Percentiles rank a stretch among this genome's conserved stretches.
Evolutionary conservation across 2,113 vertebrate genomes (phyloP).

Genomic region (Probosciger aterrimus): DNA sequence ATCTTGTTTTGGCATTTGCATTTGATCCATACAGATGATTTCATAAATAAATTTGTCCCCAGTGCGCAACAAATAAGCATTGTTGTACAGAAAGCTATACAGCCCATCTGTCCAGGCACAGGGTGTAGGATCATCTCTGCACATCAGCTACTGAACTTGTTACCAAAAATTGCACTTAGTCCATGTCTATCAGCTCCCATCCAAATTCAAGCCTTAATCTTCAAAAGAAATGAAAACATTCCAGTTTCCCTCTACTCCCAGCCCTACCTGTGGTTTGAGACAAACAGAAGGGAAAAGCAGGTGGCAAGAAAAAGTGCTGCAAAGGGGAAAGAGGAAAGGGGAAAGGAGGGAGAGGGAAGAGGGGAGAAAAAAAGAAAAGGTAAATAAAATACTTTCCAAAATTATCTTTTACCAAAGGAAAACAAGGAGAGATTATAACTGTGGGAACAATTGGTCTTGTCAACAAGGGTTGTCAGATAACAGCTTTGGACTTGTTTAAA

Average conservation of each 20-base stretch:
- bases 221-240: not conserved
- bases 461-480: slow-evolving; percentile 17
- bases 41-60: not conserved
- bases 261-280: not conserved
- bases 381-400: not conserved
- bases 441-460: not conserved
- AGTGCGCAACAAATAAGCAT: not conserved
- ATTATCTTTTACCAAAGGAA: not conserved
- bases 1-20: not conserved
- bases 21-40: not conserved
- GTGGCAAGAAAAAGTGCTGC: not conserved
- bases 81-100: not conserved
- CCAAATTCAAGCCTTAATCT: not conserved
- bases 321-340: not conserved
- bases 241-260: not conserved
- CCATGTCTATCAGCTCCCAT: not conserved
- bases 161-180: not conserved
- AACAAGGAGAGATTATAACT: not conserved
- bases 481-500: slow-evolving; percentile 39
- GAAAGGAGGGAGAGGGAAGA: too few relatives aligned
- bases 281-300: not conserved
- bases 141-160: not conserved
- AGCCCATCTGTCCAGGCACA: not conserved
- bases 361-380: not conserved
- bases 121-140: not conserved